Evolutionary conservation across 2,797 vertebrate species (phyloP).

Genomic region (Semaprochilodus insignis): DNA sequence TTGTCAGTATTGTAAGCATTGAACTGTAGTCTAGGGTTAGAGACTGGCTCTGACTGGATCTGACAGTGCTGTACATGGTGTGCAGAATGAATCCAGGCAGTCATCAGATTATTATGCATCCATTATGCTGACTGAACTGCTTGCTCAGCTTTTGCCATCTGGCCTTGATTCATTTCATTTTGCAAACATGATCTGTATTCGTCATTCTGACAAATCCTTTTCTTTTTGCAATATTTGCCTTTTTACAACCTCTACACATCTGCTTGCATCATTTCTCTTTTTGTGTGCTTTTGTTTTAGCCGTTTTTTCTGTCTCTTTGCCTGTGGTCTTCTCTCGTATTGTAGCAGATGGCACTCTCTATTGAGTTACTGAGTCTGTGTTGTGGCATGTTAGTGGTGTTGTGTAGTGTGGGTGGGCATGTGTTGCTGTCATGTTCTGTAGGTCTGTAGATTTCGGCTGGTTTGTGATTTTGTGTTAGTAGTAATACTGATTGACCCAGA

Average conservation of each 20-base stretch:
- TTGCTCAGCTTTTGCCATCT: constrained; percentile 20
- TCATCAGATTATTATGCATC: neutral
- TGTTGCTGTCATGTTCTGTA: constrained; percentile 37
- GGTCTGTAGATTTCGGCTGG: constrained; percentile 20
- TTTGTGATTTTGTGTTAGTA: constrained; percentile 40
- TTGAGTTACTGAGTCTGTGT: constrained; percentile 1
- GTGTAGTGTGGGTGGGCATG: constrained; percentile 33
- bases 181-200: constrained; percentile 11
- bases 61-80: constrained; percentile 22
- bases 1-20: neutral
- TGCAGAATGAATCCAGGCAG: constrained; percentile 35
- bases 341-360: neutral
- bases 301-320: neutral
- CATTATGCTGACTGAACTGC: constrained; percentile 13
- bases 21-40: neutral
- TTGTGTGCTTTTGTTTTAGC: constrained; percentile 4
- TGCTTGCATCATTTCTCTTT: constrained; percentile 4
- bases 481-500: constrained; percentile 21
- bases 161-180: constrained; percentile 32
- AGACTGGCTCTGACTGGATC: neutral
- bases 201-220: neutral
- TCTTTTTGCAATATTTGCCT: neutral
- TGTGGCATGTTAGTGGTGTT: constrained; percentile 57
- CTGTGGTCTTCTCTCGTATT: constrained; percentile 3
- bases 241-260: constrained; percentile 15